Evolutionary conservation across 2,113 vertebrate species (phyloP).

Genomic region (Pseudorasbora parva): DNA sequence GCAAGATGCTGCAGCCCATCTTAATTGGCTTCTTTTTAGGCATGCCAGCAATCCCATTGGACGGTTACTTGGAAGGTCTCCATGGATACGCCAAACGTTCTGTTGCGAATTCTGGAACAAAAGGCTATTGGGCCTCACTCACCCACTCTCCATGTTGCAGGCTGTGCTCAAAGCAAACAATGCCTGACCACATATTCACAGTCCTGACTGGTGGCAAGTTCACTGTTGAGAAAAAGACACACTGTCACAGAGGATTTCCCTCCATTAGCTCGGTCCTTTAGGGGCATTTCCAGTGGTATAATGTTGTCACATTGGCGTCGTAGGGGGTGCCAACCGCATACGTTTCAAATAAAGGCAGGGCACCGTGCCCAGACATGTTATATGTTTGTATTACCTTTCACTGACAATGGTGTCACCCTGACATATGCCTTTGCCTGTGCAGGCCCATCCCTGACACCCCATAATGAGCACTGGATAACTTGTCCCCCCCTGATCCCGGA

Average conservation of each 20-base stretch:
- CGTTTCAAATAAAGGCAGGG: slow-evolving; percentile 27
- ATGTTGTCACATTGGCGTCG: slow-evolving; percentile 45
- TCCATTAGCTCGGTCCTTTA: slow-evolving; percentile 23
- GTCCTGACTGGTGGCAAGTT: slow-evolving; percentile 35
- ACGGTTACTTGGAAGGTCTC: slow-evolving; percentile 69
- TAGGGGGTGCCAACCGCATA: slow-evolving; percentile 38
- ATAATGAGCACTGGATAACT: slow-evolving; percentile 70
- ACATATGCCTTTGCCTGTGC: slow-evolving; percentile 69
- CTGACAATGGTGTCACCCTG: slow-evolving; percentile 69
- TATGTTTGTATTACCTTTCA: slow-evolving; percentile 56
- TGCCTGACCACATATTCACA: slow-evolving; percentile 29
- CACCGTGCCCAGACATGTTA: slow-evolving; percentile 32
- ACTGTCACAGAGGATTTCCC: slow-evolving; percentile 31
- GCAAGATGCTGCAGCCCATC: slow-evolving; percentile 66
- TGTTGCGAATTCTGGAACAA: slow-evolving; percentile 68
- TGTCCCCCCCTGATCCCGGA: slow-evolving; percentile 47
- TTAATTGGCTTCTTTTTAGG: slow-evolving; percentile 76
- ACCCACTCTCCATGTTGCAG: slow-evolving; percentile 52
- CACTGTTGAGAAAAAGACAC: slow-evolving; percentile 10
- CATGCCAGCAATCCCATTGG: slow-evolving; percentile 72
- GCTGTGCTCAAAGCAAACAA: slow-evolving; percentile 54
- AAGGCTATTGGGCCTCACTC: slow-evolving; percentile 58
- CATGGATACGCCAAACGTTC: slow-evolving; percentile 68
- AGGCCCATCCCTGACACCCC: slow-evolving; percentile 67
- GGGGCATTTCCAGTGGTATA: slow-evolving; percentile 39